Evolutionary conservation across 2,888 invertebrate genomes (phyloP), one percentile per base, ranked within the genome.

Genomic region (Hydrotaea cyrtoneurina): DNA sequence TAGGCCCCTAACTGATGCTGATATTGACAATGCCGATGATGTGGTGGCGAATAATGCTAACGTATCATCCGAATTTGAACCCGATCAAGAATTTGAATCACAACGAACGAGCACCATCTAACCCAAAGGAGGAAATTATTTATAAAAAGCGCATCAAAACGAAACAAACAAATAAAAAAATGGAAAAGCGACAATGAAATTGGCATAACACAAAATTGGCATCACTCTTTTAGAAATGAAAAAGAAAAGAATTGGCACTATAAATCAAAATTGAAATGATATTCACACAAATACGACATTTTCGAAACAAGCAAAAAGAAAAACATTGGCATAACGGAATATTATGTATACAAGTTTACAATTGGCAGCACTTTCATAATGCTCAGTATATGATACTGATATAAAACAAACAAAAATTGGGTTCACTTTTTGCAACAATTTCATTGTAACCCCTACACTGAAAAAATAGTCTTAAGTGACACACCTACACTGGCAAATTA

Each of bases 81-180:
- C 90, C 36, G 90, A 91, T 84, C 80, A 83, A 80, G 88, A 91
- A 46, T 90, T 89, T 77, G 77, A 80, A 71, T 62, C 71, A 31
- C 82, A 75, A 53, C 46, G 62, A 55, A 39, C 72, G 55, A 78
- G 23, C 39, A 39, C 17, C 31, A 66, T 11, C 10, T 2, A 19
- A 39, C 17, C 31, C 39, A 73, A 57, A 46, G 69, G 43, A 46
- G 69, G 43, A 72, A 31, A 62, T n/a, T 2, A 62, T 19, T 46
- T n/a, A 59, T 21, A 23, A 79, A 71, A 83, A 71, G 73, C 71
- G 72, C 17, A 46, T 8, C 39, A 13, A 39, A 36, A 36, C 17
- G 2, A 19, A 64, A 36, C 3, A 71, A 66, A 74, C 73, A 75
- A 55, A 66, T 8, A 0, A 66, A 26, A 71, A 76, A 2, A 17